Percentiles rank a stretch among this genome's conserved stretches.
These are phyloP conservation scores for Malacoraja senta DNA, from an alignment of 2,797 vertebrate genomes.

Conservation along the genomic window DNA sequence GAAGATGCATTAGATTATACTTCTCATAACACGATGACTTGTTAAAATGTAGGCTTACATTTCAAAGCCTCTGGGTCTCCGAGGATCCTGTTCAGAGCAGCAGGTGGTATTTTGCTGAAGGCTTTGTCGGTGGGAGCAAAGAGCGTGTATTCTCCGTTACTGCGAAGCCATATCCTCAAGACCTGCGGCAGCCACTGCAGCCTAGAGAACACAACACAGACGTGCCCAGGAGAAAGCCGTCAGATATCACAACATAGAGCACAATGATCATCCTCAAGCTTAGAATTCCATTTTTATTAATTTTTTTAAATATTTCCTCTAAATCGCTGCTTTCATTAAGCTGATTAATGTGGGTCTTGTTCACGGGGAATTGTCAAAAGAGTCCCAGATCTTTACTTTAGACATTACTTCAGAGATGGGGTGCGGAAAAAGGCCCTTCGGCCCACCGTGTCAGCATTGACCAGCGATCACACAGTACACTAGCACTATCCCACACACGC, in stretches of 20 bases:
- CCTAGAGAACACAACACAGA: constrained; percentile 53
- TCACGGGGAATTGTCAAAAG: background rate
- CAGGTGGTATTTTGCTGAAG: constrained; percentile 81
- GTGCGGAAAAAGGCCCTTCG: too few species aligned
- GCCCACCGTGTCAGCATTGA: too few species aligned
- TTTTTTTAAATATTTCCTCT: background rate
- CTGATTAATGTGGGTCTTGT: background rate
- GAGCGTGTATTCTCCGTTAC: constrained; percentile 76
- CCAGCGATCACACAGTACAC: too few species aligned
- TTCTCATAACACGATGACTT: too few species aligned
- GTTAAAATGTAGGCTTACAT: constrained; percentile 59
- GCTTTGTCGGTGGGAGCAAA: constrained; percentile 91
- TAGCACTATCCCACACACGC: too few species aligned
- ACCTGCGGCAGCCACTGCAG: constrained; percentile 79
- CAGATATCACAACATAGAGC: background rate
- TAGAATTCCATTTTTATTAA: background rate
- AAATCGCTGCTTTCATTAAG: background rate
- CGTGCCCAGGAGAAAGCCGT: background rate
- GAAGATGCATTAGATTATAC: background rate
- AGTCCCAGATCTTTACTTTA: too few species aligned
- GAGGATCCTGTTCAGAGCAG: constrained; percentile 81
- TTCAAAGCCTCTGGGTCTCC: constrained; percentile 83
- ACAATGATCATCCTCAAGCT: background rate
- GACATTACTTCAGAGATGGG: too few species aligned
- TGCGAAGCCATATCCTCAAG: constrained; percentile 73